A percentile compares a stretch with the other conserved stretches of the same genome.
phyloP scores from a whole-genome alignment of 2,888 invertebrate genomes.

The Amiota mariae region DNA sequence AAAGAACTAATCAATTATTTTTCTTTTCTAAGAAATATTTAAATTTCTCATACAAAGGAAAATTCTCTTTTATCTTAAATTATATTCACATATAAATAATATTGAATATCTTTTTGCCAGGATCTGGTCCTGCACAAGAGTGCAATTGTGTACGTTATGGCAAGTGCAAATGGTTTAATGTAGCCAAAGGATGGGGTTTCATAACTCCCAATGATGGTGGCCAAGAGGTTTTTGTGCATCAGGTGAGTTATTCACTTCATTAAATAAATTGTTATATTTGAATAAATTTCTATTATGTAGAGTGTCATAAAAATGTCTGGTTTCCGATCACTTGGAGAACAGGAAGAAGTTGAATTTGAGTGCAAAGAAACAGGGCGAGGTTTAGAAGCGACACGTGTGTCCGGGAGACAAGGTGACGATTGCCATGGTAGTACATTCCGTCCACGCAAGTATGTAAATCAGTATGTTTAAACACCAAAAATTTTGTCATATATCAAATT shows the following conservation, averaged over 20 bases:
- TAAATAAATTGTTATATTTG: not conserved
- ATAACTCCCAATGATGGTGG: constrained; percentile 92
- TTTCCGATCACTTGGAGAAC: constrained; percentile 88
- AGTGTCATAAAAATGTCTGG: constrained; percentile 93
- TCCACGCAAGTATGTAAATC: constrained; percentile 75
- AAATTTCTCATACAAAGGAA: too few species aligned
- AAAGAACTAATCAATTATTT: too few species aligned
- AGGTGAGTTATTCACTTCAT: constrained; percentile 81
- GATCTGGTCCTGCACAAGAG: constrained; percentile 56
- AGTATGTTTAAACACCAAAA: not conserved
- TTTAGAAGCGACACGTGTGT: constrained; percentile 88
- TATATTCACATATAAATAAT: too few species aligned
- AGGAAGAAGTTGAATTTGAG: constrained; percentile 91
- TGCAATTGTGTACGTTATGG: constrained; percentile 79
- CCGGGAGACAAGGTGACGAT: constrained; percentile 84
- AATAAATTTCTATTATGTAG: constrained; percentile 74
- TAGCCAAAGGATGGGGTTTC: constrained; percentile 96
- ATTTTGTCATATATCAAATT: not conserved
- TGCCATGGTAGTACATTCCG: constrained; percentile 88
- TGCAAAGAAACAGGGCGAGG: constrained; percentile 89
- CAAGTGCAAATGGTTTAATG: constrained; percentile 96
- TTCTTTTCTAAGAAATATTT: too few species aligned
- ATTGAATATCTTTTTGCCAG: constrained; percentile 40
- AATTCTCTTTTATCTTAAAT: not conserved
- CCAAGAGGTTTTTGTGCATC: constrained; percentile 94